Base-by-base conservation (phyloP, 2,797 vertebrate species). In the Botia almorhae region DNA sequence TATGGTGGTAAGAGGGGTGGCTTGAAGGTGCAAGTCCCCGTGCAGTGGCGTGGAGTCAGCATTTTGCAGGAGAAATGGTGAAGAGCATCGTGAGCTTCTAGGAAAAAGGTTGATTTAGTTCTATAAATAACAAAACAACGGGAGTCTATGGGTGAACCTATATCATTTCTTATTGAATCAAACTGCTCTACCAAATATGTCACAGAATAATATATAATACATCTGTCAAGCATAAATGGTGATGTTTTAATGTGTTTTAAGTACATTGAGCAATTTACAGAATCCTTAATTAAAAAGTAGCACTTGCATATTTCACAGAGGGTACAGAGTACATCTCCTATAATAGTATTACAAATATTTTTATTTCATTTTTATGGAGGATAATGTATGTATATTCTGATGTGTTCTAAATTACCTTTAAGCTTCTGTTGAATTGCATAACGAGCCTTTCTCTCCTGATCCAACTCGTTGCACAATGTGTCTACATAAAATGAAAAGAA, bases 51-150 rank as follows among this genome's bases (percentile, higher is more conserved):
- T 77, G 96, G 97, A 81, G 96, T 98, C 92, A 97, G 89, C 97
- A 99, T 98, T 92, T 99, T 97, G 92, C 95, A 98, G 87, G 96
- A 97, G 93, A 98, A 97, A 90, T 97, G 95, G 85, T 97, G 96
- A 88, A 98, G 94, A 81, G 96, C 96, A 90, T 98, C 95, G 93
- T 98, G 96, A 90, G 96, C 96, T 95, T 97, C 96, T 98, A 90
- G 91, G 86, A 87, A 90, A 88, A 71, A 93, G 92, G 26, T 81
- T 7, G 33, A 56, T 78, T 85, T 80, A 86, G 85, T 71, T 36
- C 73, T 55, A 69, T 21, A 36, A 56, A 68, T 43, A 74, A 73
- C 8, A 50, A 36, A 39, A 60, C 7, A 19, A 68, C 63, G 3
- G 12, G 19, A 68, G 19, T 33, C 43, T 2, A 46, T 6, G 48